Conservation (phyloP, 2,888 invertebrate species). For the Eristalis pertinax region DNA sequence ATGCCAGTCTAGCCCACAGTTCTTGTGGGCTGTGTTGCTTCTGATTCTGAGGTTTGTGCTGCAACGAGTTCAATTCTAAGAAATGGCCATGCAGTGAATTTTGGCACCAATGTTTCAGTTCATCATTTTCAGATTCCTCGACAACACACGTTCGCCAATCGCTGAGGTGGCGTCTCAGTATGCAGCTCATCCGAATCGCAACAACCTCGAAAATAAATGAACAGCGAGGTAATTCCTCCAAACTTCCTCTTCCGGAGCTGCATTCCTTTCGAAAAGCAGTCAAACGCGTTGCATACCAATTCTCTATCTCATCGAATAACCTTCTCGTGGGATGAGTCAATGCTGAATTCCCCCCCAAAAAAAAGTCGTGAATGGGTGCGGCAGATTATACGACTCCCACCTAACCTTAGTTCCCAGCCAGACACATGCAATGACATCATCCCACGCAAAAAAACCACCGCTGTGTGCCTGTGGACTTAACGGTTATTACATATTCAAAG, state of each 20-base stretch:
- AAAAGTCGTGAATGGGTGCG: background rate
- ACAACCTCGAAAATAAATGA: background rate
- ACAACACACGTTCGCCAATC: no score
- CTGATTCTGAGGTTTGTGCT: no score
- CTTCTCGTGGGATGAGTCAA: background rate
- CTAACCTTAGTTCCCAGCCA: background rate
- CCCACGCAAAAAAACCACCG: background rate
- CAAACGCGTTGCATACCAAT: background rate
- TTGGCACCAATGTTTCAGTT: no score
- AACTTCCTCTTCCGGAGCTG: background rate
- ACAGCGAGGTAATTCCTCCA: background rate
- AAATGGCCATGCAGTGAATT: no score
- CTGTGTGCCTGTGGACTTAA: background rate
- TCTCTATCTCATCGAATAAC: background rate
- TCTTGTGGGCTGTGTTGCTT: no score
- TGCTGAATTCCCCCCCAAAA: background rate
- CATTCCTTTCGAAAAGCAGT: background rate
- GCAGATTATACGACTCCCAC: background rate
- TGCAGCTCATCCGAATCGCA: no score
- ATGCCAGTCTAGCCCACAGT: no score
- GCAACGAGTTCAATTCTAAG: no score
- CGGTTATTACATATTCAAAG: background rate
- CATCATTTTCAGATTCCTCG: no score
- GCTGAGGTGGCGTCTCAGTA: no score
- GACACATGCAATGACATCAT: background rate